Evolutionary conservation across 2,797 vertebrate genomes (phyloP).

Genomic region (Botia almorhae): DNA sequence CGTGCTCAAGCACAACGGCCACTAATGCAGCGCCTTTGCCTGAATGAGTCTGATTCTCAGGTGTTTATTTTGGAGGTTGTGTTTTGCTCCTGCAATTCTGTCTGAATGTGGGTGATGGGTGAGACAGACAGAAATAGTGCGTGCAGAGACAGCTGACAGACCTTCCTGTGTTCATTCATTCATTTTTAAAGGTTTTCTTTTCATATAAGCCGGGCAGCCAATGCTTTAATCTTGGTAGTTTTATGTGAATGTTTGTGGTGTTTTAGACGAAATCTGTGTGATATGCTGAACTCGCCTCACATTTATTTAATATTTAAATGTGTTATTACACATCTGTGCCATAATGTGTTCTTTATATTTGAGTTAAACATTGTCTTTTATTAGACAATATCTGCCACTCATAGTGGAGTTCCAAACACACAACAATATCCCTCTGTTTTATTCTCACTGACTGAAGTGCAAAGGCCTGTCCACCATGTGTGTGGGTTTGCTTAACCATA

Average conservation of each 20-base stretch:
- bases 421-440: conserved; percentile 73
- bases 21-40: conserved; percentile 72
- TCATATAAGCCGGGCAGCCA: conserved; percentile 71
- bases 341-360: conserved; percentile 79
- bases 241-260: conserved; percentile 56
- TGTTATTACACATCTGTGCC: conserved; percentile 85
- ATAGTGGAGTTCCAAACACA: conserved; percentile 88
- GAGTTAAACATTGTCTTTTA: conserved; percentile 69
- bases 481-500: neutral
- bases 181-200: conserved; percentile 38
- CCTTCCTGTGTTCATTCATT: conserved; percentile 12
- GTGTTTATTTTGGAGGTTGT: conserved; percentile 27
- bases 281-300: neutral
- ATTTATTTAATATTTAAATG: conserved; percentile 54
- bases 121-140: conserved; percentile 64
- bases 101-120: neutral
- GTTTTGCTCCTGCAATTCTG: neutral
- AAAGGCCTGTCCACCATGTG: neutral
- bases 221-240: conserved; percentile 64
- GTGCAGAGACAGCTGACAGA: conserved; percentile 62
- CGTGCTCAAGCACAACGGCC: conserved; percentile 89
- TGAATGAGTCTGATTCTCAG: conserved; percentile 28
- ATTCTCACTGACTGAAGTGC: neutral
- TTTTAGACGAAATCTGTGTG: conserved; percentile 26
- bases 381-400: conserved; percentile 80